phyloP scores from a whole-genome alignment of 2,113 vertebrate species.

The Rhipidura dahli region DNA sequence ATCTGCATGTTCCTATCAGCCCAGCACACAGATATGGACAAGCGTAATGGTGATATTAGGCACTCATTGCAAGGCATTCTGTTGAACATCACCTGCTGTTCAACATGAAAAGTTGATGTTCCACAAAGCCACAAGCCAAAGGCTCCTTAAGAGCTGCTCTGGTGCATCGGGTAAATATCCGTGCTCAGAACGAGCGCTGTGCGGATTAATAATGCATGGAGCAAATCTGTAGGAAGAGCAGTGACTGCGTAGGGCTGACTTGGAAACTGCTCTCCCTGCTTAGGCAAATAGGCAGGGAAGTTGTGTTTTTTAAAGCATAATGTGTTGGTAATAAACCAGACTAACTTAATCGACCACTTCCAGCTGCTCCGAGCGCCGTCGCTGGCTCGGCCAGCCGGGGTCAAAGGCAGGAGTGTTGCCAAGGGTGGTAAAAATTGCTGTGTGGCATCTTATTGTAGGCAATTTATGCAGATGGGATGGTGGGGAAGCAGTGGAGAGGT shows the following conservation, averaged over 20 bases:
- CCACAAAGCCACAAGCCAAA: slow-evolving; percentile 37
- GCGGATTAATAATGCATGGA: slow-evolving; percentile 50
- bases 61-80: slow-evolving; percentile 17
- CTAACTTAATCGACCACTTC: not conserved
- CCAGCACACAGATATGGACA: not conserved
- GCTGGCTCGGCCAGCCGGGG: not conserved
- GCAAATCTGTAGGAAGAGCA: slow-evolving; percentile 7
- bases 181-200: not conserved
- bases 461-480: not conserved
- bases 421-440: not conserved
- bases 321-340: not conserved
- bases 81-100: slow-evolving; percentile 65
- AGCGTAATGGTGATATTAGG: slow-evolving; percentile 32
- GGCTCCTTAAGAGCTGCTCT: slow-evolving; percentile 23
- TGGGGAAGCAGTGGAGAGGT: not conserved
- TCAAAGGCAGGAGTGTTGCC: rapidly evolving
- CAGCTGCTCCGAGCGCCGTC: not conserved
- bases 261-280: not conserved
- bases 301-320: slow-evolving; percentile 15
- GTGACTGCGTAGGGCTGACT: not conserved
- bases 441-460: rapidly evolving
- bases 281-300: slow-evolving; percentile 9
- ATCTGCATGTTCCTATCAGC: slow-evolving; percentile 17
- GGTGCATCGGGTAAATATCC: slow-evolving; percentile 23
- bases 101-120: slow-evolving; percentile 48